A percentile compares a stretch with the other conserved stretches of the same genome.
These are phyloP conservation scores for Poicephalus gulielmi DNA, from an alignment of 2,113 vertebrate genomes.

Conservation along the genomic window DNA sequence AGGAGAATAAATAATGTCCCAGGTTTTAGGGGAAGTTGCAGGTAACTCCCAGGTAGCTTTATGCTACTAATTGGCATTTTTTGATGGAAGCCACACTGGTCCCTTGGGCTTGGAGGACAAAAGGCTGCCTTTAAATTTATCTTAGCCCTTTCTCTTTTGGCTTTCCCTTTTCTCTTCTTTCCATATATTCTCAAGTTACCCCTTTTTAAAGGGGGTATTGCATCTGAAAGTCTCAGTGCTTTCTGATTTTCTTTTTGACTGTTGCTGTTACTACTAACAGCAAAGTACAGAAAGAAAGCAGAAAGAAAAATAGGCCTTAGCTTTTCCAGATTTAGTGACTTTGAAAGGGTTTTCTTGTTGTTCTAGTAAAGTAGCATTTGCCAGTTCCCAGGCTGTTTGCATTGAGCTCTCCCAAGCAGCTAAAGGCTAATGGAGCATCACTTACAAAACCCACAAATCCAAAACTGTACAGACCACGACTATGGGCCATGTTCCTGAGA, in stretches of 20 bases:
- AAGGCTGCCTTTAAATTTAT: neutral
- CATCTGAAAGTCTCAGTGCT: neutral
- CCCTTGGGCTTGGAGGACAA: neutral
- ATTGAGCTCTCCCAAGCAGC: neutral
- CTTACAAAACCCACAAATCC: neutral
- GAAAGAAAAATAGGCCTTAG: neutral
- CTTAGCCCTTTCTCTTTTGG: neutral
- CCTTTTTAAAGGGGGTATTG: neutral
- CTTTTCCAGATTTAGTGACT: neutral
- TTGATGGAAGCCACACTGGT: neutral
- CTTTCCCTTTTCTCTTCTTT: conserved; percentile 1
- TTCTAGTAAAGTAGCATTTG: neutral
- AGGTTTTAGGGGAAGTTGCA: neutral
- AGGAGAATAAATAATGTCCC: neutral
- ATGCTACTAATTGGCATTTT: neutral
- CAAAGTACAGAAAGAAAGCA: neutral
- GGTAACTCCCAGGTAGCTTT: neutral
- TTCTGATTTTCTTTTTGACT: neutral
- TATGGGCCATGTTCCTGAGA: neutral
- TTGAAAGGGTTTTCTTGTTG: neutral
- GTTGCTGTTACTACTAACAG: neutral
- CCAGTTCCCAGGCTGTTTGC: neutral
- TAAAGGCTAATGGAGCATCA: neutral
- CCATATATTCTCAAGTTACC: neutral
- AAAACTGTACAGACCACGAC: neutral